A percentile compares a stretch with the other conserved stretches of the same genome.
Conservation (phyloP, 1,140 invertebrate genomes). For the Pentalonia nigronervosa region DNA sequence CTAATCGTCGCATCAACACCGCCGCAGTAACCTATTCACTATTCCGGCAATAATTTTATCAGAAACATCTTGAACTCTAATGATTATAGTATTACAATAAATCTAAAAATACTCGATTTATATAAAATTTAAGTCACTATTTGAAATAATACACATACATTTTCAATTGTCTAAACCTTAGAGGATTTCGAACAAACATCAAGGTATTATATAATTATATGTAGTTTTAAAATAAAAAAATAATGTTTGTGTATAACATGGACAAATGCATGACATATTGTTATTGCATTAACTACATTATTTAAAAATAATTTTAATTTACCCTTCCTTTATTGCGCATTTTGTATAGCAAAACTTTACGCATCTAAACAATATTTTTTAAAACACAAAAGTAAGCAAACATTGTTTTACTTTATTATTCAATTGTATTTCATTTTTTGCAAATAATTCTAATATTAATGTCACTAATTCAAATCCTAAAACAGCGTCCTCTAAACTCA, state of each 20-base stretch:
- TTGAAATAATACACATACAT: neutral
- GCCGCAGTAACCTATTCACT: neutral
- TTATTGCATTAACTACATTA: neutral
- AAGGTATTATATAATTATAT: neutral
- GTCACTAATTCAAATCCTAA: neutral
- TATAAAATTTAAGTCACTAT: neutral
- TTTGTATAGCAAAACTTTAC: neutral
- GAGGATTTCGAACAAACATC: neutral
- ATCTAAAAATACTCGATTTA: neutral
- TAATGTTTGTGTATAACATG: neutral
- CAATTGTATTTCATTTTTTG: neutral
- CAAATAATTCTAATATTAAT: neutral
- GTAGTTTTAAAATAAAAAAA: neutral
- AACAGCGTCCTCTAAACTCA: neutral
- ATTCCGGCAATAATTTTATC: neutral
- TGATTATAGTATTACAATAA: slow-evolving; percentile 5
- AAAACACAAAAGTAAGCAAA: neutral
- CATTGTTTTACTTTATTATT: neutral
- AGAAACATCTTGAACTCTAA: neutral
- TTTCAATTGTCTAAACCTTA: neutral
- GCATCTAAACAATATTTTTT: too few relatives aligned
- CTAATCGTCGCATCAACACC: neutral
- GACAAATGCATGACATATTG: neutral
- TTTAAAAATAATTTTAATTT: neutral
- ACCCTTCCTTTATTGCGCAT: neutral